Evolutionary conservation across 2,888 invertebrate genomes (phyloP).

Genomic region (Lacanobia oleracea): DNA sequence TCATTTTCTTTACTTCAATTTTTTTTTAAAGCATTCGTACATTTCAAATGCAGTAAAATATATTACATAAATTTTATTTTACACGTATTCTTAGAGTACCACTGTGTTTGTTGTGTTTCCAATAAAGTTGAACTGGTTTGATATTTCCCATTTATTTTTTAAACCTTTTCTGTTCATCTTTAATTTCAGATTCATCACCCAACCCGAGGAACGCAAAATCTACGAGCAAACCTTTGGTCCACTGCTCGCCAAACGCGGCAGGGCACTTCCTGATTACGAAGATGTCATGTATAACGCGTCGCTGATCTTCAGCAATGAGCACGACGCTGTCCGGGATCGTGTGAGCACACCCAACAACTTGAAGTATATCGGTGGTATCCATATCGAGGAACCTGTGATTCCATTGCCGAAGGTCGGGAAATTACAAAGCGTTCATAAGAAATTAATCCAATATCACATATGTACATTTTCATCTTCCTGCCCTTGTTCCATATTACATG

Average conservation of each 20-base stretch:
- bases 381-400: conserved; percentile 72
- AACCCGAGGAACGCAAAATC: conserved; percentile 53
- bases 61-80: no score
- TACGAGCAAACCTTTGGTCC: conserved; percentile 69
- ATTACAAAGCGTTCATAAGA: background rate
- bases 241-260: conserved; percentile 67
- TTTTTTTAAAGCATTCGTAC: no score
- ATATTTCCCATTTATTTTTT: background rate
- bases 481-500: no score
- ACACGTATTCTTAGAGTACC: no score
- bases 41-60: no score
- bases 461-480: no score
- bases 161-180: background rate
- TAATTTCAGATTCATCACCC: conserved; percentile 52
- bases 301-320: conserved; percentile 76
- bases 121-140: no score
- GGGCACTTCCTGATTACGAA: conserved; percentile 67
- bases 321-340: conserved; percentile 69
- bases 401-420: conserved; percentile 75
- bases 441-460: background rate
- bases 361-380: conserved; percentile 78
- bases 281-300: conserved; percentile 75
- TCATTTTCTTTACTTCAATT: no score
- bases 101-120: no score
- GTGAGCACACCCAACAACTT: conserved; percentile 75